Evolutionary conservation across 2,888 invertebrate genomes (phyloP).

Genomic region (Lasioglossum malachurum): DNA sequence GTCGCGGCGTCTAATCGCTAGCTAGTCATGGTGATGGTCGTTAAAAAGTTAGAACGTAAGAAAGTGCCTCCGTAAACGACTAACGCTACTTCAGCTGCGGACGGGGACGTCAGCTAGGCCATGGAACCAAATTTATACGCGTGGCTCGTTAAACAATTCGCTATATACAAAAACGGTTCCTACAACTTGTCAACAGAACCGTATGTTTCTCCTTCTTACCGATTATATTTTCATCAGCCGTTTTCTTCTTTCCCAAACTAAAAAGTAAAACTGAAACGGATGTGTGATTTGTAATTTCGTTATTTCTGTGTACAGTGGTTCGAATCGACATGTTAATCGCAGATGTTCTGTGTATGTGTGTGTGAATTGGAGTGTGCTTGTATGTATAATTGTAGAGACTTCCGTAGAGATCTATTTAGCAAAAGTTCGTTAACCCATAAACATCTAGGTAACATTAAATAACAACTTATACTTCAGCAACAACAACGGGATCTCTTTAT

Average conservation of each 20-base stretch:
- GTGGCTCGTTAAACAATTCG: conserved; percentile 43
- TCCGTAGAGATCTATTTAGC: conserved; percentile 70
- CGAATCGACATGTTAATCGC: conserved; percentile 11
- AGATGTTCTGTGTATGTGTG: conserved; percentile 9
- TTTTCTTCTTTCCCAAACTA: conserved; percentile 9
- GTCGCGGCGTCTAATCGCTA: conserved; percentile 60
- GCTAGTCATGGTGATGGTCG: conserved; percentile 45
- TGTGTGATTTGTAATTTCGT: background rate
- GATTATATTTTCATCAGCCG: background rate
- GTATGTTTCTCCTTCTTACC: conserved; percentile 5
- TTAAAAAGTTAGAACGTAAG: conserved; percentile 54
- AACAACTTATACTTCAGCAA: conserved; percentile 81
- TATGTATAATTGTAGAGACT: conserved; percentile 31
- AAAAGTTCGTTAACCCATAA: conserved; percentile 71
- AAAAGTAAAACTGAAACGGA: conserved; percentile 1
- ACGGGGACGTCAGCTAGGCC: conserved; percentile 68
- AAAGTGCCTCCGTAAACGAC: conserved; percentile 54
- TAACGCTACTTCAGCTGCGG: conserved; percentile 66
- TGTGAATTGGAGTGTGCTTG: conserved; percentile 25
- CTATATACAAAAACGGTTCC: conserved; percentile 66
- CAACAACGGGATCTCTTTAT: conserved; percentile 75
- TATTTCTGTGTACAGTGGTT: conserved; percentile 16
- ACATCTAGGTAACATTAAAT: conserved; percentile 78
- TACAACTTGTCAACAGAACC: conserved; percentile 38
- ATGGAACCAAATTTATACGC: conserved; percentile 60